Evolutionary conservation across 2,888 invertebrate species (phyloP).

Genomic region (Hyposoter dolosus): DNA sequence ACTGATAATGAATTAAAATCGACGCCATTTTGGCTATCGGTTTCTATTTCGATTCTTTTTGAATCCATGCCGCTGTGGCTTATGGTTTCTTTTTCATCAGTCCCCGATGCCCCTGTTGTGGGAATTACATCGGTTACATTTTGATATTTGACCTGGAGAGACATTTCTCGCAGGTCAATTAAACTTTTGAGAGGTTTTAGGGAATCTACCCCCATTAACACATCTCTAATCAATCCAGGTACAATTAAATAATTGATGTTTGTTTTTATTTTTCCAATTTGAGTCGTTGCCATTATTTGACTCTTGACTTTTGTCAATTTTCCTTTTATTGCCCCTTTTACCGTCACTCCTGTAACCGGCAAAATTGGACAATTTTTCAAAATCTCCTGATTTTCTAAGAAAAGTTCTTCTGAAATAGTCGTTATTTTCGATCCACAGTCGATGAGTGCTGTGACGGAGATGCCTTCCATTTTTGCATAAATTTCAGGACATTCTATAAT

Average conservation of each 20-base stretch:
- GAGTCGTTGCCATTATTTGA: too few species aligned
- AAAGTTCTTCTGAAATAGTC: slow-evolving; percentile 39
- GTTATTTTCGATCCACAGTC: slow-evolving; percentile 34
- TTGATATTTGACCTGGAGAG: slow-evolving; percentile 9
- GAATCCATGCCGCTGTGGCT: neutral
- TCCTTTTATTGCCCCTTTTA: slow-evolving; percentile 29
- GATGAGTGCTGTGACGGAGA: neutral
- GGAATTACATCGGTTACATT: too few species aligned
- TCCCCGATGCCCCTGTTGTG: slow-evolving; percentile 1
- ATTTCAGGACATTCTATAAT: slow-evolving; percentile 33
- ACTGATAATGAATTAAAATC: neutral
- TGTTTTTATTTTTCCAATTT: too few species aligned
- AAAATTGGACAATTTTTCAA: slow-evolving; percentile 21
- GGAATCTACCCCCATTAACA: slow-evolving; percentile 22
- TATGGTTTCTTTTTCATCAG: neutral
- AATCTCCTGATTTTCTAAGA: neutral
- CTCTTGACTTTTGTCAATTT: neutral
- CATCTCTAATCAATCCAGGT: slow-evolving; percentile 38
- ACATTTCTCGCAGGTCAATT: slow-evolving; percentile 7
- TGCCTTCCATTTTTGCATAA: neutral
- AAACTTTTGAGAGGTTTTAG: slow-evolving; percentile 9
- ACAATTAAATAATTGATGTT: slow-evolving; percentile 8
- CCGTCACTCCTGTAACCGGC: slow-evolving; percentile 16
- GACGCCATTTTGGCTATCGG: too few species aligned
- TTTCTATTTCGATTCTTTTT: neutral